phyloP scores from a whole-genome alignment of 1,140 invertebrate species.

The Meloidogyne chitwoodi region DNA sequence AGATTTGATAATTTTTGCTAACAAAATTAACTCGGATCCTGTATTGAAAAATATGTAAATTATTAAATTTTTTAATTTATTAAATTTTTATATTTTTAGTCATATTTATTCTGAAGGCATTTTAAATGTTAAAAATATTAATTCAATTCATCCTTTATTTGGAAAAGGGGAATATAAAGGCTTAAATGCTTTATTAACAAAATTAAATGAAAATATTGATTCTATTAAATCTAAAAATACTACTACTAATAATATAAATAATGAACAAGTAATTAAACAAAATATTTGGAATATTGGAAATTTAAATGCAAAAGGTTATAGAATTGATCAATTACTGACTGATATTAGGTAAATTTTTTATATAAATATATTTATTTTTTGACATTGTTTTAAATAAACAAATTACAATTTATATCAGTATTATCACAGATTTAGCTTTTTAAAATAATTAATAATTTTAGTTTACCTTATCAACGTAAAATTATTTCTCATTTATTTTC shows the following conservation, averaged over 20 bases:
- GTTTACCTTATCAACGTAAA: not conserved
- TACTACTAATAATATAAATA: not conserved
- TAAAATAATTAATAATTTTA: not conserved
- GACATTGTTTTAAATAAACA: too few species aligned
- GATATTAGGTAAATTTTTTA: not conserved
- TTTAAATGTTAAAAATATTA: not conserved
- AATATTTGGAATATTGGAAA: slow-evolving; percentile 7
- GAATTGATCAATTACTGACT: slow-evolving; percentile 9
- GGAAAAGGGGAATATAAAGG: not conserved
- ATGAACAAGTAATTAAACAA: not conserved
- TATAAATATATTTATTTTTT: too few species aligned
- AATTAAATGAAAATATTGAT: not conserved
- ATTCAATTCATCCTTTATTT: not conserved
- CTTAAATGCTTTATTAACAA: not conserved
- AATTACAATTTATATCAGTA: too few species aligned
- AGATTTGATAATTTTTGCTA: not conserved
- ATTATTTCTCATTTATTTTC: slow-evolving; percentile 5
- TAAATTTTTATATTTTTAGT: not conserved
- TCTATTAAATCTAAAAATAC: not conserved
- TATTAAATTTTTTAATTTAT: not conserved
- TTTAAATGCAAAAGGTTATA: slow-evolving; percentile 2
- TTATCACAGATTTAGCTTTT: too few species aligned
- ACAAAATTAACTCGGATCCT: not conserved
- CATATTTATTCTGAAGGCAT: not conserved
- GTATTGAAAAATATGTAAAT: slow-evolving; percentile 1